These are phyloP conservation scores for Typhlomys cinereus DNA, from an alignment of 2,113 vertebrate genomes.

Conservation along the genomic window DNA sequence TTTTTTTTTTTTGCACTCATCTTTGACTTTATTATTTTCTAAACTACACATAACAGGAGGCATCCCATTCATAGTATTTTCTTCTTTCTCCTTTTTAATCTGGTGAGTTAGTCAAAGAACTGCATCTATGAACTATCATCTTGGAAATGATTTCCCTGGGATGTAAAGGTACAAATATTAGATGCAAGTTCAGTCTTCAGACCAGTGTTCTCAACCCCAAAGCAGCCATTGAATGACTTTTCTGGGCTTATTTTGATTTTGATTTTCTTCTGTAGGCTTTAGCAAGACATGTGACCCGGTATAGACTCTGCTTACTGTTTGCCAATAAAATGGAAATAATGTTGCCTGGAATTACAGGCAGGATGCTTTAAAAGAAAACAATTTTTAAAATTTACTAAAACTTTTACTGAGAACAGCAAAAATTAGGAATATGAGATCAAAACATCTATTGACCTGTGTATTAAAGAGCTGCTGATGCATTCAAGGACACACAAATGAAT, in stretches of 20 bases:
- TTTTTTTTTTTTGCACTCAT: conserved; percentile 61
- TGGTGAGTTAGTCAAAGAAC: background rate
- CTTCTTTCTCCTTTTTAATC: conserved; percentile 34
- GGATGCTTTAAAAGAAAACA: conserved; percentile 3
- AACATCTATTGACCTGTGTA: background rate
- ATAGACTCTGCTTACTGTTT: background rate
- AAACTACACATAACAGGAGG: conserved; percentile 29
- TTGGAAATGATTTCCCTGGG: background rate
- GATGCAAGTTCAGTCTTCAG: conserved; percentile 9
- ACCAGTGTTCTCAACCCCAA: conserved; percentile 15
- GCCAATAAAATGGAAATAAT: background rate
- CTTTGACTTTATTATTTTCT: conserved; percentile 50
- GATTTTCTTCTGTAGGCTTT: background rate
- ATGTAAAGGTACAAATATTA: background rate
- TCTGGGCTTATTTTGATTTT: background rate
- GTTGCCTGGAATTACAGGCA: conserved; percentile 23
- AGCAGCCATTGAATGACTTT: background rate
- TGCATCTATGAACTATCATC: background rate
- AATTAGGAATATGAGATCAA: background rate
- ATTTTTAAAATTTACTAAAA: background rate
- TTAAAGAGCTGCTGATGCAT: background rate
- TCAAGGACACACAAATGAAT: conserved; percentile 2
- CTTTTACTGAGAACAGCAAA: background rate
- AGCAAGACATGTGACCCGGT: background rate
- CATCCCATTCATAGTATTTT: background rate